Conservation (phyloP, 2,888 invertebrate genomes). For the Lepidonotus clava region DNA sequence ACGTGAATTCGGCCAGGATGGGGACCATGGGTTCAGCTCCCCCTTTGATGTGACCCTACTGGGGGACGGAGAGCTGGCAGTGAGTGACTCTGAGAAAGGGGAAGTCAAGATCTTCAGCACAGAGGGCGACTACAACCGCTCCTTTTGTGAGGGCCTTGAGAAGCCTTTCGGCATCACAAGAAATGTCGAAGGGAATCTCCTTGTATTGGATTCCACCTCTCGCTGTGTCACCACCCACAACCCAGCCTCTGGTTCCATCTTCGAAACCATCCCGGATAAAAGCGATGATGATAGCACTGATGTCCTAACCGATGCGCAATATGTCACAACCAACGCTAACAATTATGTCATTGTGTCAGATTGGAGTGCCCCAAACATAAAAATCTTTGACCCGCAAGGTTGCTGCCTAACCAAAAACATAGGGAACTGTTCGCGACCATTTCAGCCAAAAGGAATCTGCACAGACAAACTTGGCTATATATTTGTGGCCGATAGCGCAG, state of each 20-base stretch:
- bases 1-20: conserved; percentile 64
- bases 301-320: conserved; percentile 74
- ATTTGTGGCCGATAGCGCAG: conserved; percentile 75
- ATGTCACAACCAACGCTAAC: conserved; percentile 69
- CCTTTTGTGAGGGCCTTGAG: conserved; percentile 67
- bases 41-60: conserved; percentile 75
- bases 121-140: conserved; percentile 12
- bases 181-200: conserved; percentile 69
- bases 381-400: conserved; percentile 69
- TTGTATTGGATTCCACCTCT: conserved; percentile 73
- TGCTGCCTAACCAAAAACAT: conserved; percentile 68
- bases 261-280: conserved; percentile 68
- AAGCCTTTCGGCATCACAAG: conserved; percentile 75
- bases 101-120: conserved; percentile 71
- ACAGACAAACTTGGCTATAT: conserved; percentile 74
- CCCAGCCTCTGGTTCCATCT: conserved; percentile 65
- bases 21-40: conserved; percentile 66
- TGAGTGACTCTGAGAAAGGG: conserved; percentile 74
- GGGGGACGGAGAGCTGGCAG: conserved; percentile 71
- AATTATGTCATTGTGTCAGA: conserved; percentile 73
- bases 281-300: conserved; percentile 64
- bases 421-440: conserved; percentile 69
- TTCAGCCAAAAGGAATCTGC: conserved; percentile 76
- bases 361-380: conserved; percentile 75
- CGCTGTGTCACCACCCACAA: conserved; percentile 70